Evolutionary conservation across 35 echinoderm and acorn worm genomes (phyloP).

Genomic region (Strongylocentrotus purpuratus): DNA sequence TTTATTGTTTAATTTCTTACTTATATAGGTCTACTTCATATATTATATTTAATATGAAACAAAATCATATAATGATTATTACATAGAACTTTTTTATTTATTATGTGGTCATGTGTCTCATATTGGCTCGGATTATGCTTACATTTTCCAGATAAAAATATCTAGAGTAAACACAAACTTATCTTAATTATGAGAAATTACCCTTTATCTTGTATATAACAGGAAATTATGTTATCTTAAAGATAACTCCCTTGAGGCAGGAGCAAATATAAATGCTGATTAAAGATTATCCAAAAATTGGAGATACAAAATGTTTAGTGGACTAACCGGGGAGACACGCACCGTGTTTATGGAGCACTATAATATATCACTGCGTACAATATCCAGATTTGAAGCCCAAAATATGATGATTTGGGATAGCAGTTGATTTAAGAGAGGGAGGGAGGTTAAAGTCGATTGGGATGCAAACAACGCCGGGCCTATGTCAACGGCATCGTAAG

Average conservation of each 20-base stretch:
- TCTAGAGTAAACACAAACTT: neutral
- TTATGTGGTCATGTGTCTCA: neutral
- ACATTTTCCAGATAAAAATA: neutral
- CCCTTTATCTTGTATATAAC: neutral
- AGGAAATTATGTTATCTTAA: neutral
- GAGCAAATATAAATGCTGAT: neutral
- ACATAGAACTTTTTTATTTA: neutral
- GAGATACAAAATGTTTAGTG: neutral
- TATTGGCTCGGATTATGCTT: neutral
- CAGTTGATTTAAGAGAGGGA: neutral
- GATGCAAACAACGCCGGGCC: constrained; percentile 28
- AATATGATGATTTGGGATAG: neutral
- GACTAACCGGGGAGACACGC: neutral
- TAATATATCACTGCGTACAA: neutral
- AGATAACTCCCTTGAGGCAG: neutral
- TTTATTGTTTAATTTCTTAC: too few relatives aligned
- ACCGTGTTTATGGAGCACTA: neutral
- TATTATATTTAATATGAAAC: too few relatives aligned
- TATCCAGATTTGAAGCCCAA: neutral
- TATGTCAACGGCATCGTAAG: neutral
- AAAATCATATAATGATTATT: too few relatives aligned
- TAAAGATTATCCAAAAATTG: neutral
- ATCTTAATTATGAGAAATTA: neutral
- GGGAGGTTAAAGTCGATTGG: neutral
- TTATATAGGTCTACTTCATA: too few relatives aligned